Conservation (phyloP, 1,140 invertebrate species). For the Charaxes varanes region DNA sequence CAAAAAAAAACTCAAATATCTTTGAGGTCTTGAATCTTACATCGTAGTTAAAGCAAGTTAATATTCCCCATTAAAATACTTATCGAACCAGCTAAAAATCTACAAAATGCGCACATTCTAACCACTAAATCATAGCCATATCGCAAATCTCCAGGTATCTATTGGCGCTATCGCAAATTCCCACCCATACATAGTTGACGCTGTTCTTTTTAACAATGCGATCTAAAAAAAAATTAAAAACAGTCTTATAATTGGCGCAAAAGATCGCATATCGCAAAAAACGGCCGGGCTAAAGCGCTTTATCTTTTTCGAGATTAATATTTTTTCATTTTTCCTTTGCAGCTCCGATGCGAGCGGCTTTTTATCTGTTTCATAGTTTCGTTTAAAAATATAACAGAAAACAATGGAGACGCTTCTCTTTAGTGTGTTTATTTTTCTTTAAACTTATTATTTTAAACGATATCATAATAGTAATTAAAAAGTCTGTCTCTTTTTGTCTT, state of each 20-base stretch:
- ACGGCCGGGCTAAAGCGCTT: constrained; percentile 41
- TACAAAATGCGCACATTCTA: no score
- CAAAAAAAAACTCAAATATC: no score
- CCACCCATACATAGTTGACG: constrained; percentile 52
- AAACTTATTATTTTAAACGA: no score
- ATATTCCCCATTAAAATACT: no score
- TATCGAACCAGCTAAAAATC: no score
- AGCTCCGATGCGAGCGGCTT: constrained; percentile 39
- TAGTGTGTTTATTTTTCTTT: no score
- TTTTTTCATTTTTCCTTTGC: constrained; percentile 57
- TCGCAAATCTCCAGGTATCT: no score
- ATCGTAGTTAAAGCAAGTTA: no score
- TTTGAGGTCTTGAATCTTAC: no score
- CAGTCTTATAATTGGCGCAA: constrained; percentile 65
- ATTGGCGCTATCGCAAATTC: constrained; percentile 33
- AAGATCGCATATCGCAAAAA: constrained; percentile 62
- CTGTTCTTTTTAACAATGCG: constrained; percentile 36
- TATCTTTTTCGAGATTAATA: constrained; percentile 65
- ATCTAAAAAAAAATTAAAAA: constrained; percentile 40
- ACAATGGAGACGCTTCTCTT: constrained; percentile 9
- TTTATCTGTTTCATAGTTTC: constrained; percentile 57
- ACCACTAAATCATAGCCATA: no score
- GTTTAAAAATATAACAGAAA: constrained; percentile 11
- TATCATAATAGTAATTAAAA: no score
- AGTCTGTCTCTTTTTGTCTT: no score